A percentile compares a stretch with the other conserved stretches of the same genome.
Evolutionary conservation across 2,113 vertebrate species (phyloP).

Genomic region (Perognathus longimembris): DNA sequence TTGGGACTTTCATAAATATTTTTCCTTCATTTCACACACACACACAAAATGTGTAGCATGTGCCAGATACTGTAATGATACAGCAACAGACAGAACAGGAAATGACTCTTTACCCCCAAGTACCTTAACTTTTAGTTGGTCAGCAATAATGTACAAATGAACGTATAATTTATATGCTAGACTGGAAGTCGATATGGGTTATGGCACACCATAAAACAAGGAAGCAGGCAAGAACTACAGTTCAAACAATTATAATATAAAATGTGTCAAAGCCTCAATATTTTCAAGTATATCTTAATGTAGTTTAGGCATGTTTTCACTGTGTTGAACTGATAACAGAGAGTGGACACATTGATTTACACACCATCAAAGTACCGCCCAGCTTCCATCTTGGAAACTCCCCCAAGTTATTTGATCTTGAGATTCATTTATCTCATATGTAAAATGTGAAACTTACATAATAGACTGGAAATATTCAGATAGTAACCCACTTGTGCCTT

Average conservation of each 20-base stretch:
- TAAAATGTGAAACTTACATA: background rate
- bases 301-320: background rate
- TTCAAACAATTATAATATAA: background rate
- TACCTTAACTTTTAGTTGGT: background rate
- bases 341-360: background rate
- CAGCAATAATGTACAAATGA: background rate
- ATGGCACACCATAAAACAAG: background rate
- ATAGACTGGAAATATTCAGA: background rate
- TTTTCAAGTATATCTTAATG: background rate
- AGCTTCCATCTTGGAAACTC: background rate
- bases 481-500: background rate
- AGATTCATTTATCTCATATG: background rate
- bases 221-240: background rate
- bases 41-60: background rate
- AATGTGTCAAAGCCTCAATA: background rate
- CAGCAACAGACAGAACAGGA: background rate
- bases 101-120: background rate
- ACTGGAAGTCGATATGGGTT: background rate
- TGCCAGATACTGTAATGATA: background rate
- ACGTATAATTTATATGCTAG: background rate
- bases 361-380: background rate
- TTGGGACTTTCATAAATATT: background rate
- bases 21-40: background rate
- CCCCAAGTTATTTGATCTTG: background rate
- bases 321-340: background rate